These are phyloP conservation scores for fruit fly (Drosophila melanogaster) DNA, from an alignment of 1,140 invertebrate species.

Conservation along the genomic window Release_6_plus_ISO1_MT NT_037436.4:18028501-18029000, in stretches of 20 bases:
- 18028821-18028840: constrained; percentile 44
- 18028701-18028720: background rate
- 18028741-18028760: constrained; percentile 66
- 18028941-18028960: constrained; percentile 49
- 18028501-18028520: too few species aligned
- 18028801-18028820: constrained; percentile 10
- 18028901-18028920: constrained; percentile 10
- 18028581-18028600: background rate
- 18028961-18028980: constrained; percentile 30
- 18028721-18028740: constrained; percentile 17
- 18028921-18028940: background rate
- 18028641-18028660: background rate
- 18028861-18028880: background rate
- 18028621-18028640: background rate
- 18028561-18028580: too few species aligned
- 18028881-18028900: constrained; percentile 2
- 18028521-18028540: too few species aligned
- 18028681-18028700: background rate
- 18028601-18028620: background rate
- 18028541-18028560: too few species aligned
- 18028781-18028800: constrained; percentile 61
- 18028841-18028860: constrained; percentile 33
- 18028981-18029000: constrained; percentile 41
- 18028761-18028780: constrained; percentile 69
- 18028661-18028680: constrained; percentile 16